These are phyloP conservation scores for Puma concolor DNA, from an alignment of 2,113 vertebrate genomes.

Conservation along the genomic window DNA sequence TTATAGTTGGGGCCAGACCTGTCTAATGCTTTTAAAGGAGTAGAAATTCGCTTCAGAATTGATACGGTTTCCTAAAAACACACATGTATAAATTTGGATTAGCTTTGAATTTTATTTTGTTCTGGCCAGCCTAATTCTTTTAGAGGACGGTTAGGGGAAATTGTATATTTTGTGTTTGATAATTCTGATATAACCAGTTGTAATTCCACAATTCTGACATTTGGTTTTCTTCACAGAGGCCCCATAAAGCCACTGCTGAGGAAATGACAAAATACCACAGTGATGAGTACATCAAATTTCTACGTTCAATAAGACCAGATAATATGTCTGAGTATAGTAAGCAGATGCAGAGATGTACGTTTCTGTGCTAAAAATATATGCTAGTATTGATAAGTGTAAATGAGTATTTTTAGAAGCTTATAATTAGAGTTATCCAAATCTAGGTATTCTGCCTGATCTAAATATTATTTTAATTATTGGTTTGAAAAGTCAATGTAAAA, in stretches of 20 bases:
- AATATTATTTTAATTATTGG: background rate
- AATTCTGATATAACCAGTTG: background rate
- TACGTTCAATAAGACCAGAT: constrained; percentile 91
- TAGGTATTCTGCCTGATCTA: background rate
- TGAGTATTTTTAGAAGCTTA: constrained; percentile 5
- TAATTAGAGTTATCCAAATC: background rate
- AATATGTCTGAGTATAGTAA: constrained; percentile 94
- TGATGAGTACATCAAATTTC: constrained; percentile 92
- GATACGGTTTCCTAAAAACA: background rate
- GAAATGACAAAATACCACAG: constrained; percentile 94
- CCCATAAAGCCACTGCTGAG: constrained; percentile 91
- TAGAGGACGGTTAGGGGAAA: background rate
- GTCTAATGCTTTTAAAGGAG: background rate
- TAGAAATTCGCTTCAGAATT: constrained; percentile 1
- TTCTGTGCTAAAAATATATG: background rate
- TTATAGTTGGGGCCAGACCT: background rate
- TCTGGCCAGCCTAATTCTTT: background rate
- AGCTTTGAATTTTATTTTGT: background rate
- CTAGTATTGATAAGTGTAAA: constrained; percentile 28
- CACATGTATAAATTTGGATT: background rate
- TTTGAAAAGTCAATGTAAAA: background rate
- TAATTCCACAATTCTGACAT: constrained; percentile 21
- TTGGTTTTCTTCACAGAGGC: constrained; percentile 85
- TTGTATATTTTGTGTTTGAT: background rate
- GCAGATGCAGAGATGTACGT: constrained; percentile 93